These are phyloP conservation scores for Bugulina stolonifera DNA, from an alignment of 2,888 invertebrate genomes.

Conservation along the genomic window DNA sequence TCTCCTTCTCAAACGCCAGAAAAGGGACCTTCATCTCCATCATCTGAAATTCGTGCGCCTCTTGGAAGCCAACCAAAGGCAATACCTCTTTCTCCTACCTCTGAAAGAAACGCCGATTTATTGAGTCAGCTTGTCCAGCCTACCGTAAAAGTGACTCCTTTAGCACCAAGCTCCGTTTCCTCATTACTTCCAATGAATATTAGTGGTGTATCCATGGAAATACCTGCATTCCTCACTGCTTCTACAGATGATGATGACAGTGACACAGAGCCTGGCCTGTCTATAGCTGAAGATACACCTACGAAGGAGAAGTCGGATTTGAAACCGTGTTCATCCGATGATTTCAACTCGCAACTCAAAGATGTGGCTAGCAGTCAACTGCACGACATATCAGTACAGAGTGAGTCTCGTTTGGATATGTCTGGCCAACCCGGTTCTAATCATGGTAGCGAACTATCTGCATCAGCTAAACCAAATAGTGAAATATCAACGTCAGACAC, in stretches of 20 bases:
- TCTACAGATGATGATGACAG: constrained; percentile 21
- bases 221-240: background rate
- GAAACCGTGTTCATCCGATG: background rate
- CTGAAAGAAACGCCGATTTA: background rate
- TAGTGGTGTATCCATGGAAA: background rate
- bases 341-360: background rate
- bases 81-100: constrained; percentile 9
- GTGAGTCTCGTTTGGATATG: background rate
- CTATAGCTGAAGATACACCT: constrained; percentile 14
- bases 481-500: background rate
- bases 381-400: background rate
- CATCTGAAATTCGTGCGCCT: background rate
- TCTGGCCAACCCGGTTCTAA: too few relatives aligned
- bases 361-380: background rate
- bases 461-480: too few relatives aligned
- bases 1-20: constrained; percentile 1
- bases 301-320: background rate
- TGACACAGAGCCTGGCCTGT: constrained; percentile 5
- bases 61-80: background rate
- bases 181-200: background rate
- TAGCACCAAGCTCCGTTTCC: background rate
- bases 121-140: background rate
- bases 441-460: too few relatives aligned
- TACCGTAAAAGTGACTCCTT: background rate
- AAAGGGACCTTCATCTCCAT: background rate